Evolutionary conservation across 2,888 invertebrate species (phyloP), one percentile per base, ranked within the genome.

Genomic region (Toxonevra muliebris): DNA sequence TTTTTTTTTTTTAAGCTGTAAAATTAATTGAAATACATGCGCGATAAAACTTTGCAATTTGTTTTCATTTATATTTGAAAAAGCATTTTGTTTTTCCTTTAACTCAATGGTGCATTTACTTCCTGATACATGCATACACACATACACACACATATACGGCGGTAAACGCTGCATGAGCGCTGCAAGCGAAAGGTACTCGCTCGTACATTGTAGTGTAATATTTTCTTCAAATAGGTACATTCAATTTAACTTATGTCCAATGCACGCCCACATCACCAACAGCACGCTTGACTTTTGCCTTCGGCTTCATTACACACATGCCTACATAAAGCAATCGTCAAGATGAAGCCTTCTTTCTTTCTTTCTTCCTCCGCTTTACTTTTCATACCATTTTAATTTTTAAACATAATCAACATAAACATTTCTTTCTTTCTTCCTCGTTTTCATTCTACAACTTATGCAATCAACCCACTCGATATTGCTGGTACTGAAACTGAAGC

Each of bases 1-100:
- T 13, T 12, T 19, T 43, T 62, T 48, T 54, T 63, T 42, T n/a
- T 61, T 61, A 54, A 43, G 40, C 54, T 59, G 65, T 64, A 65
- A 30, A 68, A 68, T 65, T 68, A 55, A 60, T 65, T 65, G 64
- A 60, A 64, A 65, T 61, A 52, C 61, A 61, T 65, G 65, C 55
- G 57, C 57, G 61, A 61, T 57, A 50, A 65, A 42, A 40, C 60
- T 45, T 64, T 54, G 68, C 68, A 68, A 61, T 68, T 65, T 68
- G 68, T 61, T 60, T 59, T 11, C 43, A 15, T 17, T 45, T 12
- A 10, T 43, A 17, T 58, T n/a, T 68, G 48, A 50, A 63, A 11
- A 52, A 4, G 30, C 30, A 30, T 30, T 30, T 30, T 30, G 30
- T 30, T 30, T 30, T 30, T 30, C 30, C 30, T 30, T 62, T 58